phyloP scores from a whole-genome alignment of 2,888 invertebrate species.

The Pantelozetes paolii region DNA sequence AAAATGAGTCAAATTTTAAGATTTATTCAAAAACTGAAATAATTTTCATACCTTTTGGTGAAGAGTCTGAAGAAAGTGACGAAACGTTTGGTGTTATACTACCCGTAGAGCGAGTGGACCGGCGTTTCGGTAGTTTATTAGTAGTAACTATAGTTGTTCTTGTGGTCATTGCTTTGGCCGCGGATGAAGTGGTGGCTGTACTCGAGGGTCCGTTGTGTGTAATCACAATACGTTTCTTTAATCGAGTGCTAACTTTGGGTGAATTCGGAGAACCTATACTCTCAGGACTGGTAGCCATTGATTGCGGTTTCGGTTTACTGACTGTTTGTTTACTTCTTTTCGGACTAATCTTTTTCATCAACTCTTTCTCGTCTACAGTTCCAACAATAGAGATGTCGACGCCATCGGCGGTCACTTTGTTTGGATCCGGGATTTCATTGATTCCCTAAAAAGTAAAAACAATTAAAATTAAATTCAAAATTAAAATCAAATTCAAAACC shows the following conservation, averaged over 20 bases:
- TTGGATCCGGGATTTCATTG: slow-evolving; percentile 57
- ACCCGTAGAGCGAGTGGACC: background rate
- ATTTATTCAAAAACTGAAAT: background rate
- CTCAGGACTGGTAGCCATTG: background rate
- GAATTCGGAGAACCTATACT: background rate
- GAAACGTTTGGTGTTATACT: slow-evolving; percentile 13
- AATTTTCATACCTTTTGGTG: slow-evolving; percentile 29
- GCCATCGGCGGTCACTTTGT: slow-evolving; percentile 47
- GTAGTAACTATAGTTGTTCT: background rate
- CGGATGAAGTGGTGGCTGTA: background rate
- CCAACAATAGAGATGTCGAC: slow-evolving; percentile 48
- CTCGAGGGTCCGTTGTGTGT: background rate
- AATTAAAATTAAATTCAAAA: background rate
- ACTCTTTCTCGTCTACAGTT: slow-evolving; percentile 45
- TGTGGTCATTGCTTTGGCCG: background rate
- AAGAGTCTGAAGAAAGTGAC: background rate
- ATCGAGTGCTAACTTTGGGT: background rate
- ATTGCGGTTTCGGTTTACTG: background rate
- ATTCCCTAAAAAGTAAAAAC: slow-evolving; percentile 57
- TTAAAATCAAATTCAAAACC: slow-evolving; percentile 1
- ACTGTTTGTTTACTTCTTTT: slow-evolving; percentile 10
- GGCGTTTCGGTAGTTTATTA: background rate
- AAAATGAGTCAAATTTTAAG: background rate
- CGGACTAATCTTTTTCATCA: slow-evolving; percentile 39
- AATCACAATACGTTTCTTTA: slow-evolving; percentile 3